Evolutionary conservation across 2,113 vertebrate genomes (phyloP).

Genomic region (Chamaea fasciata): DNA sequence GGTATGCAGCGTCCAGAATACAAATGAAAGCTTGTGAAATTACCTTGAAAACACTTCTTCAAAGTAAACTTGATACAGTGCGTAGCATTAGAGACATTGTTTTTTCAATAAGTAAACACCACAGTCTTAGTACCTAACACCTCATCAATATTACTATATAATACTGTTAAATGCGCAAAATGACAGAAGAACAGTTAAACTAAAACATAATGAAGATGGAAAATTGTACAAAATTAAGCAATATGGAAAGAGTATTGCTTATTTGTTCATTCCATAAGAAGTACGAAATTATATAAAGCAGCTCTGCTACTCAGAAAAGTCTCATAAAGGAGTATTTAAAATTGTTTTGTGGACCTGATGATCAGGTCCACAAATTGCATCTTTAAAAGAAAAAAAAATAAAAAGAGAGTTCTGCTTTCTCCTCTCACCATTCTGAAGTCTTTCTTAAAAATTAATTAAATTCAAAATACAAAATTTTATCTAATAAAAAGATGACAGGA

Average conservation of each 20-base stretch:
- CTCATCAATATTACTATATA: constrained; percentile 27
- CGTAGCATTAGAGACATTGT: not conserved
- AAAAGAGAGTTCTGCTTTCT: not conserved
- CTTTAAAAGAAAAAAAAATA: not conserved
- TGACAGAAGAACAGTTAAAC: constrained; percentile 25
- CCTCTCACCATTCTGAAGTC: not conserved
- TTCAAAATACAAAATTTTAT: not conserved
- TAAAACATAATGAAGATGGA: not conserved
- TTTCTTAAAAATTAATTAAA: not conserved
- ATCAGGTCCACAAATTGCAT: not conserved
- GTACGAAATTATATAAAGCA: not conserved
- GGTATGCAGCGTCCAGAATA: not conserved
- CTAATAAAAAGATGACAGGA: not conserved
- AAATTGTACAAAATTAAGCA: constrained; percentile 7
- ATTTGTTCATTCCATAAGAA: constrained; percentile 1
- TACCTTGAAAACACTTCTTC: constrained; percentile 35
- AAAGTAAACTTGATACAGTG: constrained; percentile 34
- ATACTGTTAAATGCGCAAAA: not conserved
- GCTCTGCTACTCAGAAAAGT: not conserved
- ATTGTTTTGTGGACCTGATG: not conserved
- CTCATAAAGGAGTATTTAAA: not conserved
- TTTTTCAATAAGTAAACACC: constrained; percentile 36
- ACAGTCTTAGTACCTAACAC: not conserved
- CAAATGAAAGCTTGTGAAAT: constrained; percentile 32
- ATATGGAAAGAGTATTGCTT: not conserved